Base-by-base conservation (phyloP, 2,888 invertebrate species). In the Himalopsyche kuldschensis region DNA sequence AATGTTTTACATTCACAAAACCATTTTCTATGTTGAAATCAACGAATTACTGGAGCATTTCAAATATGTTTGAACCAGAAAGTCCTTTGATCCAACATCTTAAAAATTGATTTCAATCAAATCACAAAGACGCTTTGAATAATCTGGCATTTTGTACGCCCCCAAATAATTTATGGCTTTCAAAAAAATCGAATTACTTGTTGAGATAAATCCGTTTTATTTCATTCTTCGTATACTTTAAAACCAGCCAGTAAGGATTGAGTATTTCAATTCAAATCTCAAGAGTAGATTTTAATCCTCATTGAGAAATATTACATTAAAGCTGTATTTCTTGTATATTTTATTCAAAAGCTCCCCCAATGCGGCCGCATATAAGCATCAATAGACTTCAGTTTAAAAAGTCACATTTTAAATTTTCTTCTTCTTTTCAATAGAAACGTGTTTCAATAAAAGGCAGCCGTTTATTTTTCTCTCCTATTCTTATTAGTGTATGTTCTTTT, bases 21-120 rank as follows among this genome's bases (percentile, higher is more conserved):
- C 24, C 27, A 27, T 63, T 63, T 63, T 63, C 10, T 30, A 1
- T 69, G 1, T 69, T 41, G 6, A 30, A 30, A 69, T 30, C 69
- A 30, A 30, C 27, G 69, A 69, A 69, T 30, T 69, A 69, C 30
- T 69, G 30, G 27, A 69, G 30, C 27, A 69, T 69, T 69, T 24
- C 27, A 69, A 69, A 69, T 69, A 69, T 69, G 69, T 69, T 69
- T 69, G 69, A 69, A 11, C 24, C 30, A 69, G 3, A 69, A 63
- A 30, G 27, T 69, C 11, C 30, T 69, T 69, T 69, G 69, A 69
- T 69, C 69, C 30, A 5, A 63, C 78, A 69, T 55, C 48, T 48
- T 35, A 78, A 82, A 77, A 82, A 82, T 55, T 78, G 78, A 82
- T 82, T 82, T 76, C 78, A 82, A 82, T 82, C 77, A 82, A 78